Percentiles rank a stretch among this genome's conserved stretches.
phyloP scores from a whole-genome alignment of 1,140 invertebrate species.

The Heliconius himera region DNA sequence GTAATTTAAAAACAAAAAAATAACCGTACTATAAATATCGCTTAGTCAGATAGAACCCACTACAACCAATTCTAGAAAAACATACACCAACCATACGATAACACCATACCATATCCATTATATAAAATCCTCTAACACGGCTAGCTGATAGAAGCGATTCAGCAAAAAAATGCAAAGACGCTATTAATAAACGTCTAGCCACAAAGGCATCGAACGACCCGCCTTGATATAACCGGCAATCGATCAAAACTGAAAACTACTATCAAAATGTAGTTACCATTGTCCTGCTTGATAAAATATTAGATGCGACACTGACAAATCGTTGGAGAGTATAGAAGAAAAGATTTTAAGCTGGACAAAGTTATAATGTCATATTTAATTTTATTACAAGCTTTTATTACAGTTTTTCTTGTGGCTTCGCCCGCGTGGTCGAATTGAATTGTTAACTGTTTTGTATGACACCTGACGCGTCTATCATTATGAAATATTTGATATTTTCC shows the following conservation, averaged over 20 bases:
- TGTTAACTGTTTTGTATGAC: too few species aligned
- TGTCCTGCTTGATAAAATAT: slow-evolving; percentile 72
- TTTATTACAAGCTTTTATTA: background rate
- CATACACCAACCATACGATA: too few species aligned
- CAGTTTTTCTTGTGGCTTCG: too few species aligned
- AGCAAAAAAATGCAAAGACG: slow-evolving; percentile 10
- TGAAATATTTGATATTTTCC: too few species aligned
- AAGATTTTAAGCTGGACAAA: slow-evolving; percentile 28
- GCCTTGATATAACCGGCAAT: slow-evolving; percentile 48
- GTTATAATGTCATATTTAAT: slow-evolving; percentile 12
- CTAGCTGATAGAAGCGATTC: background rate
- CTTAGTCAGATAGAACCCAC: too few species aligned
- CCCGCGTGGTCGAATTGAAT: too few species aligned
- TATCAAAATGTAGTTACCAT: slow-evolving; percentile 76
- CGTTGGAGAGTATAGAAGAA: slow-evolving; percentile 48
- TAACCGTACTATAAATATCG: too few species aligned
- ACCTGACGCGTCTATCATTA: too few species aligned
- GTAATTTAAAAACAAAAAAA: too few species aligned
- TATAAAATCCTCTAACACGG: background rate
- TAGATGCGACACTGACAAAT: slow-evolving; percentile 73
- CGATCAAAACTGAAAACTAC: slow-evolving; percentile 70
- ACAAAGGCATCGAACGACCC: slow-evolving; percentile 39
- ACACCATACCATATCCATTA: background rate
- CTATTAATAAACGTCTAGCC: slow-evolving; percentile 4
- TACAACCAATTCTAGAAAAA: too few species aligned